phyloP scores from a whole-genome alignment of 2,797 vertebrate species.

The Megalops cyprinoides region DNA sequence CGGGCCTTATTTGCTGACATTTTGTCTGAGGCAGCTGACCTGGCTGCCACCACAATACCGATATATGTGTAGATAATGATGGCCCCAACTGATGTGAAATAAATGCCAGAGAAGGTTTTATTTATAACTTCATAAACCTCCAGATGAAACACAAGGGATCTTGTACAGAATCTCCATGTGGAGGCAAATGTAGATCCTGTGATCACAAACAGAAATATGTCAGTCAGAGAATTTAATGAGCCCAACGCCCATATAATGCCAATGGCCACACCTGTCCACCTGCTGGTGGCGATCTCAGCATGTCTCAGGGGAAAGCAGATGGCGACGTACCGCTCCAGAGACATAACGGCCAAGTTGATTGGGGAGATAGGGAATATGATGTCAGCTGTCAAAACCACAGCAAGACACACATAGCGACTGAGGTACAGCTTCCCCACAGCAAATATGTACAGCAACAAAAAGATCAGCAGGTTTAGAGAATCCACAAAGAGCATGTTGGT shows the following conservation, averaged over 20 bases:
- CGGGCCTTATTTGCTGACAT: not conserved
- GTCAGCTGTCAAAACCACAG: slow-evolving; percentile 25
- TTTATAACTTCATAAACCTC: slow-evolving; percentile 33
- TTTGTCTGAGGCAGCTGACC: slow-evolving; percentile 19
- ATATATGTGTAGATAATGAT: slow-evolving; percentile 49
- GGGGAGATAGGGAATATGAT: slow-evolving; percentile 46
- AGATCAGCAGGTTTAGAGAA: slow-evolving; percentile 45
- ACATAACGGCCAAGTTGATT: slow-evolving; percentile 62
- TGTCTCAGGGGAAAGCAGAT: slow-evolving; percentile 62
- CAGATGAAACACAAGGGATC: slow-evolving; percentile 28
- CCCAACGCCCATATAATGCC: not conserved
- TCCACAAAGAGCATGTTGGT: slow-evolving; percentile 66
- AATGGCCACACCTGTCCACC: not conserved
- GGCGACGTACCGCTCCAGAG: slow-evolving; percentile 60
- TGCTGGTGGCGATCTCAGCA: not conserved
- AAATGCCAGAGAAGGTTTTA: slow-evolving; percentile 31
- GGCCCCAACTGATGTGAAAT: slow-evolving; percentile 37
- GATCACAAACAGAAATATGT: not conserved
- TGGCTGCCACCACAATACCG: slow-evolving; percentile 43
- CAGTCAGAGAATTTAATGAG: not conserved
- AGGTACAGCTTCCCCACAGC: slow-evolving; percentile 44
- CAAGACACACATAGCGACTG: slow-evolving; percentile 42
- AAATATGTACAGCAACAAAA: slow-evolving; percentile 2
- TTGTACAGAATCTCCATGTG: slow-evolving; percentile 28
- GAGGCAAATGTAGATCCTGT: not conserved